Percentiles rank a stretch among this genome's conserved stretches.
Conservation (phyloP, 2,888 invertebrate genomes). For the Opisthograptis luteolata region DNA sequence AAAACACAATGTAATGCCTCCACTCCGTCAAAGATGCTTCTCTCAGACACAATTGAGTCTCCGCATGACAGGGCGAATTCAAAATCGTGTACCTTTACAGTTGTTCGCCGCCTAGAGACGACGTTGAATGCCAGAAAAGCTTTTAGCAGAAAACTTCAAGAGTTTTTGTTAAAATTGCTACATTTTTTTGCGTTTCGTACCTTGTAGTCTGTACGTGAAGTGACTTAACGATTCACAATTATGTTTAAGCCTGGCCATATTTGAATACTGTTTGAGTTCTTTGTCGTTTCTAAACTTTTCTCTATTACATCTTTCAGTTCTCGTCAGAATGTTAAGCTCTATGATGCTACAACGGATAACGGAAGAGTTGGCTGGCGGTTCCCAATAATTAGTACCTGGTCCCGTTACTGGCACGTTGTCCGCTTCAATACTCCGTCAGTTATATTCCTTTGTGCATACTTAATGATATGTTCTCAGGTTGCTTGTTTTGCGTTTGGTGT, state of each 20-base stretch:
- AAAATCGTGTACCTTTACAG: constrained; percentile 58
- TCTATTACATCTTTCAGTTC: constrained; percentile 34
- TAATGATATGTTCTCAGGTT: constrained; percentile 68
- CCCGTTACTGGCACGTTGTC: constrained; percentile 79
- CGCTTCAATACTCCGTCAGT: constrained; percentile 68
- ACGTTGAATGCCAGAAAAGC: constrained; percentile 47
- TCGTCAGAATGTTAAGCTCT: constrained; percentile 46
- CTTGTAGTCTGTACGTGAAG: constrained; percentile 19
- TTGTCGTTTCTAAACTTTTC: constrained; percentile 28
- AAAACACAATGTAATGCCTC: constrained; percentile 24
- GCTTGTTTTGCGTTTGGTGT: constrained; percentile 63
- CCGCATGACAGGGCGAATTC: constrained; percentile 49
- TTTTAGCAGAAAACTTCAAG: constrained; percentile 44
- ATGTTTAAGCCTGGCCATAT: constrained; percentile 17
- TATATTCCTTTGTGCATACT: constrained; percentile 73
- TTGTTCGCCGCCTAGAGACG: constrained; percentile 41
- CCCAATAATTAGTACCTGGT: constrained; percentile 74
- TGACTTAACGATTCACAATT: constrained; percentile 16
- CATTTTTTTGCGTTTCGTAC: constrained; percentile 42
- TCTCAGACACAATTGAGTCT: constrained; percentile 43
- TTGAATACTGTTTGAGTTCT: constrained; percentile 22
- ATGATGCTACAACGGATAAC: constrained; percentile 57
- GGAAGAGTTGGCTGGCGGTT: constrained; percentile 72
- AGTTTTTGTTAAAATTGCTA: constrained; percentile 52
- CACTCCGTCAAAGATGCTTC: constrained; percentile 18